Conservation (phyloP, 2,113 vertebrate genomes). For the Kryptolebias marmoratus region DNA sequence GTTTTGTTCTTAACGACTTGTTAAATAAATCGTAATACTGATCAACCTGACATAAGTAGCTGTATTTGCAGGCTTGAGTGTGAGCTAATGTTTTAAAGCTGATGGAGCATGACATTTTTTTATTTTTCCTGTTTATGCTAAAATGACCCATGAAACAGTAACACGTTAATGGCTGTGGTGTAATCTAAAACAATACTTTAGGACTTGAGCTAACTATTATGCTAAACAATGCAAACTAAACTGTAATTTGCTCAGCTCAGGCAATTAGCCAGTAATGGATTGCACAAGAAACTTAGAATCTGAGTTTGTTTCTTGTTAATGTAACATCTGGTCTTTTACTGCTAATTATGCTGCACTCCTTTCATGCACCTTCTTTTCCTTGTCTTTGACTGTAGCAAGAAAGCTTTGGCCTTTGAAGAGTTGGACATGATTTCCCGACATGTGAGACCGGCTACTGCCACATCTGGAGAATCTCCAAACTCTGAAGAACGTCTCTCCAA, state of each 20-base stretch:
- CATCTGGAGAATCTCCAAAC: conserved; percentile 29
- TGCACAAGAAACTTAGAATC: conserved; percentile 2
- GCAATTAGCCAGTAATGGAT: conserved; percentile 6
- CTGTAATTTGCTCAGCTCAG: conserved; percentile 15
- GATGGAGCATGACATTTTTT: not conserved
- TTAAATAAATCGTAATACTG: no score
- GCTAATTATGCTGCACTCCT: conserved; percentile 21
- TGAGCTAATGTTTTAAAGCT: not conserved
- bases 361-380: not conserved
- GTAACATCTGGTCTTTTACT: not conserved
- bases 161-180: not conserved
- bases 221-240: conserved; percentile 12
- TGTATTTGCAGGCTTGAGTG: not conserved
- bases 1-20: not conserved
- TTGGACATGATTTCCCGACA: conserved; percentile 66
- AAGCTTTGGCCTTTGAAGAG: conserved; percentile 78
- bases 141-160: conserved; percentile 10
- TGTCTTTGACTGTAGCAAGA: conserved; percentile 65
- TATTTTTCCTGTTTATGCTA: not conserved
- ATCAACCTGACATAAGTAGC: not conserved
- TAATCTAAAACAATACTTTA: not conserved
- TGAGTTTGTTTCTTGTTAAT: not conserved
- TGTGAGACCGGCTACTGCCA: conserved; percentile 18
- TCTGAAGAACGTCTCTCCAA: not conserved
- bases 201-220: not conserved